These are phyloP conservation scores for Serranus cabrilla DNA, from an alignment of 2,797 vertebrate species.

Conservation along the genomic window DNA sequence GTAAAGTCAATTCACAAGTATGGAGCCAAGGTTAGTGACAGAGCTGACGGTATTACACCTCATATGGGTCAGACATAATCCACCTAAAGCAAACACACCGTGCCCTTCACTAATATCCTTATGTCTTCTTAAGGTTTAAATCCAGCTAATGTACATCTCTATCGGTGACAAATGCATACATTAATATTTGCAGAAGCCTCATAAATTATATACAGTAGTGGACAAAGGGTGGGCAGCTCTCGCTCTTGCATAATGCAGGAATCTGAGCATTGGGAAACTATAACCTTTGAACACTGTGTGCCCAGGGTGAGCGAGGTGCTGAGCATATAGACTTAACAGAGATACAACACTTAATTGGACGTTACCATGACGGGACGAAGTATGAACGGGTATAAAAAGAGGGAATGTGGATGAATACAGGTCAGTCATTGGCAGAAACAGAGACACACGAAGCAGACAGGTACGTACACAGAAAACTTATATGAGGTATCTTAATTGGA, in stretches of 20 bases:
- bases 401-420: slow-evolving; percentile 13
- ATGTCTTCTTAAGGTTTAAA: slow-evolving; percentile 4
- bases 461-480: slow-evolving; percentile 59
- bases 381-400: slow-evolving; percentile 62
- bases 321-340: slow-evolving; percentile 58
- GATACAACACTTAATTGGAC: slow-evolving; percentile 46
- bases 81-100: slow-evolving; percentile 45
- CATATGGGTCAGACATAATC: slow-evolving; percentile 4
- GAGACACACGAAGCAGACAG: slow-evolving; percentile 42
- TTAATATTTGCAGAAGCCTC: slow-evolving; percentile 45
- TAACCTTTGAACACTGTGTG: slow-evolving; percentile 58
- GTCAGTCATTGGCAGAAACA: slow-evolving; percentile 32
- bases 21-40: not conserved
- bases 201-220: slow-evolving; percentile 30
- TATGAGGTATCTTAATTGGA: not conserved
- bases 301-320: slow-evolving; percentile 23
- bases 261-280: slow-evolving; percentile 39
- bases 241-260: slow-evolving; percentile 56
- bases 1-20: not conserved
- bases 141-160: slow-evolving; percentile 18
- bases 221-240: slow-evolving; percentile 60
- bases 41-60: slow-evolving; percentile 24
- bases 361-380: slow-evolving; percentile 55
- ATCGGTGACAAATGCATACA: slow-evolving; percentile 38
- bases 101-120: slow-evolving; percentile 26